Base-by-base conservation (phyloP, 2,113 vertebrate species). In the Smithornis capensis region DNA sequence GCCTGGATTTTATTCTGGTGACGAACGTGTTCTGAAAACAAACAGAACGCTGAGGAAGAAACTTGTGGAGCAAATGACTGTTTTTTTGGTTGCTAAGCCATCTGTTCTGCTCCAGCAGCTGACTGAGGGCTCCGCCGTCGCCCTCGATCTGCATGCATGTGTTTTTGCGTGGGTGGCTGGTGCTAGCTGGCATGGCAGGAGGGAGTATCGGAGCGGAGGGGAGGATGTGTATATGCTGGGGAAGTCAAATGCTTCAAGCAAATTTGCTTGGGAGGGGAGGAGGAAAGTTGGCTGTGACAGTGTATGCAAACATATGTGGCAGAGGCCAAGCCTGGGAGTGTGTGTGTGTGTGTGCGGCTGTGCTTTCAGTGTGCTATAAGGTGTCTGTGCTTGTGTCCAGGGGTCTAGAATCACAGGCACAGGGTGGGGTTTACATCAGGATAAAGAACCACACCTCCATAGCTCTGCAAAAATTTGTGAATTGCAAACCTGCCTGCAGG, bases 21-120 rank as follows among this genome's bases (percentile, higher is more conserved):
- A 59, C 0, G 31, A 96, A 90, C 86, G 53, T 90, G 85, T 94
- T 95, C 96, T 91, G 96, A 93, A 97, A 97, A 97, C 96, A 97
- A 97, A 97, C 96, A 97, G 83, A 96, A 92, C 69, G 33, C 91
- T 44, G 75, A 91, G 77, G 89, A 94, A 95, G 77, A 91, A 97
- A 97, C 92, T 96, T 95, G 90, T 89, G 71, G 93, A 94, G 90
- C n/a, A 50, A 94, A 68, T 95, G 95, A 94, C 92, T 96, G 94
- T 77, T 95, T 95, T 96, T 96, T 96, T 96, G 81, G 82, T 96
- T 96, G 92, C 95, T 91, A 94, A 96, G 92, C 96, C 97, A 97
- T 97, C 97, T 97, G 96, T 95, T 96, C 79, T 87, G 88, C 94
- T 97, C 94, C 89, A 90, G 92, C 90, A 92, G 89, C 80, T 95